phyloP scores from a whole-genome alignment of 2,888 invertebrate genomes.

The Melinaea menophilus region DNA sequence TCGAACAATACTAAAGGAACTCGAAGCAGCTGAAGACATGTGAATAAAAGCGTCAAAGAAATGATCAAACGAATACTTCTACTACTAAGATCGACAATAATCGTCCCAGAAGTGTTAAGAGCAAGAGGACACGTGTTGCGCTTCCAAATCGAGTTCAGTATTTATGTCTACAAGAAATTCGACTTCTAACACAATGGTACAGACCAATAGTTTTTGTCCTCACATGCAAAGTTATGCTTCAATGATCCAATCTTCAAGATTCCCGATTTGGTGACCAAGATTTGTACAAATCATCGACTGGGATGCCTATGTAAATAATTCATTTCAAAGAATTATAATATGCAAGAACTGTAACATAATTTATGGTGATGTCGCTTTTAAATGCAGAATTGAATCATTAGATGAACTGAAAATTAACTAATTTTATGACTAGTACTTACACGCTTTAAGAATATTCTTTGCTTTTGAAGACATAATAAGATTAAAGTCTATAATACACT shows the following conservation, averaged over 20 bases:
- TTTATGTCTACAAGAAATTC: conserved; percentile 32
- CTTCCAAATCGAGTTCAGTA: conserved; percentile 26
- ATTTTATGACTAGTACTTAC: too few relatives aligned
- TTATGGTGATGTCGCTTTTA: too few relatives aligned
- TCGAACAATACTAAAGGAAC: conserved; percentile 2
- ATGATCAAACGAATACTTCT: conserved; percentile 39
- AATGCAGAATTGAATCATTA: conserved; percentile 7
- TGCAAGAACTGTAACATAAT: background rate
- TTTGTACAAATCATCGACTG: conserved; percentile 13
- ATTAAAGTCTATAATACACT: too few relatives aligned
- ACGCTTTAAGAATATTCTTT: too few relatives aligned
- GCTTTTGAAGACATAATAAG: too few relatives aligned
- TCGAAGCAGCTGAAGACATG: conserved; percentile 10
- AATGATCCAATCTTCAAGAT: conserved; percentile 17
- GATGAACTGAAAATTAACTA: background rate
- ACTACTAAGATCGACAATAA: conserved; percentile 36
- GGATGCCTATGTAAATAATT: conserved; percentile 18
- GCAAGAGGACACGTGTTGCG: conserved; percentile 28
- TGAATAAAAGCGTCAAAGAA: conserved; percentile 26
- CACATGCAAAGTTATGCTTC: conserved; percentile 25
- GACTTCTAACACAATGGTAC: conserved; percentile 24
- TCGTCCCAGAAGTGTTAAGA: conserved; percentile 24
- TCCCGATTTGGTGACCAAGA: conserved; percentile 18
- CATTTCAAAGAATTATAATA: conserved; percentile 8
- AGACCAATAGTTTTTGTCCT: conserved; percentile 19